Base-by-base conservation (phyloP, 2,797 vertebrate genomes). In the Diceros bicornis region DNA sequence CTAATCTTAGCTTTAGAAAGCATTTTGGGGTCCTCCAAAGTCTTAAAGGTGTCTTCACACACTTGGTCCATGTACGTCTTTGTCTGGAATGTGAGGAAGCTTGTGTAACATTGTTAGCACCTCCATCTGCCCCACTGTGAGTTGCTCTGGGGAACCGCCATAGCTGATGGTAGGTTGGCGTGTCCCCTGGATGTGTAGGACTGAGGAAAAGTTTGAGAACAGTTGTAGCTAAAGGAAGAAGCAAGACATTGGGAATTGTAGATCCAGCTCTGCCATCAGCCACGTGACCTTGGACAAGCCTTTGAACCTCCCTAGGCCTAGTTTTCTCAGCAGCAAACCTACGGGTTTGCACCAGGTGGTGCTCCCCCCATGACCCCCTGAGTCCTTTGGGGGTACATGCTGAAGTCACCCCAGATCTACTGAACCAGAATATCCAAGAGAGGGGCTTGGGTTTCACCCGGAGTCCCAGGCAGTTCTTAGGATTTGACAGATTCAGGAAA, bases 191-290 rank as follows among this genome's bases (percentile, higher is more conserved):
- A 7, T 25, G 3, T 59, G 5, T 14, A 37, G 21, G 25, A 14
- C 52, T 29, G 16, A 87, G 57, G 25, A 57, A 5, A 61, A n/a
- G 7, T 27, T 6, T 41, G 59, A 37, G 32, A n/a, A 17, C 1
- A 32, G 1, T 16, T 12, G 17, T 32, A 77, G 29, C 32, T n/a
- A 61, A 23, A 72, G 71, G 18, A 37, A 27, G 47, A 37, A 50
- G 16, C 27, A 7, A 0, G 13, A 34, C n/a, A 1, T 21, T 32
- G 29, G 59, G 64, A 29, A 21, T 27, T 6, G 0, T 47, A 0
- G 4, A 23, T 27, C 55, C 9, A 55, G n/a, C 25, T 71, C 16
- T 69, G 69, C 86, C 16, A 0, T 52, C 27, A 3, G 52, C 44
- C 61, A 0, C 0, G 14, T 29, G n/a, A 18, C 50, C 74, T 57